Conservation (phyloP, 2,113 vertebrate species). For the Sakesphorus luctuosus region DNA sequence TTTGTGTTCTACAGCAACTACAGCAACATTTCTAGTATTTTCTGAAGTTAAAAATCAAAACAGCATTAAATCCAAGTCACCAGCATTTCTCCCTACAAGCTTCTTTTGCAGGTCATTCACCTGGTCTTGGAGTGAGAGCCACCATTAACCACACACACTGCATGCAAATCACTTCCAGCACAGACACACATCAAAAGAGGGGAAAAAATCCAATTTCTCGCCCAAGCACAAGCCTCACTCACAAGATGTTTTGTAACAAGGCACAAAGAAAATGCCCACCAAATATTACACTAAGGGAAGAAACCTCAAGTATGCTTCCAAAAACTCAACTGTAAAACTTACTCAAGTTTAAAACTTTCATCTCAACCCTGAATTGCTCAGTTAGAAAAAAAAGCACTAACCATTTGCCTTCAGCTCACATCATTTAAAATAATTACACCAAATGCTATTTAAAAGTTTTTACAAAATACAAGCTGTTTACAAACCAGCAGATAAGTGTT, state of each 20-base stretch:
- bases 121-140: neutral
- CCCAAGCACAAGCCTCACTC: neutral
- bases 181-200: neutral
- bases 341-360: neutral
- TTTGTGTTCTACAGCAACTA: neutral
- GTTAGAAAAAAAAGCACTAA: neutral
- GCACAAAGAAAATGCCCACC: neutral
- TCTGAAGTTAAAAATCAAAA: neutral
- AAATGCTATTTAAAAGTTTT: neutral
- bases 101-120: neutral
- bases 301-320: neutral
- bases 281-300: neutral
- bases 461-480: neutral
- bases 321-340: neutral
- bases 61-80: neutral
- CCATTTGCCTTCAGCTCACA: neutral
- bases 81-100: neutral
- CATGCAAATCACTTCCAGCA: neutral
- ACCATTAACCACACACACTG: neutral
- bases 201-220: neutral
- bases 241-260: neutral
- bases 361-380: neutral
- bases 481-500: neutral
- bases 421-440: neutral
- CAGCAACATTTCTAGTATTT: neutral